Conservation (phyloP, 2,113 vertebrate genomes). For the Cyphomyrus discorhynchus region DNA sequence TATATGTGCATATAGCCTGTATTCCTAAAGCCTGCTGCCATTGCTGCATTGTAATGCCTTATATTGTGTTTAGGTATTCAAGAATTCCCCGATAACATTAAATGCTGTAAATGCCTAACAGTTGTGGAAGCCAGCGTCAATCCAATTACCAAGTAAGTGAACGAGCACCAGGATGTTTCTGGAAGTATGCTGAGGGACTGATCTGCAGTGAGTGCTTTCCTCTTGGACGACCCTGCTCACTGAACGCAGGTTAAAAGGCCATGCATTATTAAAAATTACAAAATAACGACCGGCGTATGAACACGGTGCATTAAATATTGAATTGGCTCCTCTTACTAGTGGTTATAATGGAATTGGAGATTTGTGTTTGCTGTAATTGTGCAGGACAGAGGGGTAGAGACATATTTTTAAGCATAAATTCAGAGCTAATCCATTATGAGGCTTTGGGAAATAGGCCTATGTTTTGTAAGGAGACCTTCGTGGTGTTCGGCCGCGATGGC, state of each 20-base stretch:
- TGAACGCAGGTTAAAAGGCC: not conserved
- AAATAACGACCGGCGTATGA: not conserved
- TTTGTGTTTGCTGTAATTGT: not conserved
- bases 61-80: constrained; percentile 76
- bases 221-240: not conserved
- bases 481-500: not conserved
- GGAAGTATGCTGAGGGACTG: not conserved
- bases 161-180: not conserved
- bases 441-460: not conserved
- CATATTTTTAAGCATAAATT: not conserved
- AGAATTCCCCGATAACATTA: constrained; percentile 98
- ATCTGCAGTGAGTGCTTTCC: not conserved
- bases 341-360: not conserved
- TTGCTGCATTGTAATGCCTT: constrained; percentile 22
- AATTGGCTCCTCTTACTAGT: not conserved
- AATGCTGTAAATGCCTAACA: constrained; percentile 97
- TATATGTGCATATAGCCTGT: not conserved
- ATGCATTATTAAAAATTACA: constrained; percentile 6
- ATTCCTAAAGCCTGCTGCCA: not conserved
- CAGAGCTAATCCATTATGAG: not conserved
- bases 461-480: not conserved
- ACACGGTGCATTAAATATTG: not conserved
- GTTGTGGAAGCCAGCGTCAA: constrained; percentile 99
- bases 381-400: not conserved
- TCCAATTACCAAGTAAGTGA: constrained; percentile 96